Conservation (phyloP, 2,888 invertebrate species). For the Drosophila meridiana region DNA sequence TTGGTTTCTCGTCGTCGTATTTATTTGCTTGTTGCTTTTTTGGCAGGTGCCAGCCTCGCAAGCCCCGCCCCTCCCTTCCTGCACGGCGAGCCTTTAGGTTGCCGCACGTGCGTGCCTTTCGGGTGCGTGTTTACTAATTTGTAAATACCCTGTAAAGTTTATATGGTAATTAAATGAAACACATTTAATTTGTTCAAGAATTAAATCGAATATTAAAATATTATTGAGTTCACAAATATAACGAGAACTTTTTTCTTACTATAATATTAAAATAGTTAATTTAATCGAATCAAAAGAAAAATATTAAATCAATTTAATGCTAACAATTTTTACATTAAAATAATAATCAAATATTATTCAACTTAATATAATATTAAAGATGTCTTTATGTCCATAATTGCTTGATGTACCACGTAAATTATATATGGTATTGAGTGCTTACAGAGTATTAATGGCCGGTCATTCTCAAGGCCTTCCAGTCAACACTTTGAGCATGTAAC, state of each 20-base stretch:
- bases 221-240: no score
- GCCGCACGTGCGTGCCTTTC: slow-evolving; percentile 4
- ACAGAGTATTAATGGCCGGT: background rate
- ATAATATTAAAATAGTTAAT: no score
- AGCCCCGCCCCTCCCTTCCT: background rate
- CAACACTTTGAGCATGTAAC: slow-evolving; percentile 60
- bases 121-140: slow-evolving; percentile 10
- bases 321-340: no score
- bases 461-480: slow-evolving; percentile 47
- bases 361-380: no score
- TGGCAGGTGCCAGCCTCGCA: slow-evolving; percentile 43
- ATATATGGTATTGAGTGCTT: background rate
- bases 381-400: no score
- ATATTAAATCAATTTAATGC: no score
- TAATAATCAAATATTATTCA: background rate
- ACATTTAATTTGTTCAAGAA: no score
- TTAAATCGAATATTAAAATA: no score
- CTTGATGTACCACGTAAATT: no score
- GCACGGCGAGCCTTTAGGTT: slow-evolving; percentile 43
- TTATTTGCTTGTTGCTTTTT: slow-evolving; percentile 66
- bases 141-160: slow-evolving; percentile 16
- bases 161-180: background rate
- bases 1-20: slow-evolving; percentile 39
- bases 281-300: no score
- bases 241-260: no score